Conservation (phyloP, 2,888 invertebrate species). For the Leptopterna dolabrata region DNA sequence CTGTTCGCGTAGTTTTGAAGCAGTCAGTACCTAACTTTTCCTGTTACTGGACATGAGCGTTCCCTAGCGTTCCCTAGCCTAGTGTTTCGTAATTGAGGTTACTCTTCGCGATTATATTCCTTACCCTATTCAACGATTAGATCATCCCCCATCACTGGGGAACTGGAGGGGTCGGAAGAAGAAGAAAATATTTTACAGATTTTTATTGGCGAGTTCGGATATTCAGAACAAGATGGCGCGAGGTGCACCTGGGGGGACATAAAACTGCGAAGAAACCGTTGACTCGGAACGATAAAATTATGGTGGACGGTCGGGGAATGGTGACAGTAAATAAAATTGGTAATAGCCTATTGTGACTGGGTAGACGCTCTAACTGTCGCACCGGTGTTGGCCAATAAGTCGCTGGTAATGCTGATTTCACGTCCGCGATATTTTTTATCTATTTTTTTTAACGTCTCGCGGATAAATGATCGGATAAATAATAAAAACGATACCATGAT, state of each 20-base stretch:
- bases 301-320: slow-evolving; percentile 10
- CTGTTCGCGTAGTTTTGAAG: no score
- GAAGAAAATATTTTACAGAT: neutral
- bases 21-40: no score
- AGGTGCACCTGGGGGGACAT: neutral
- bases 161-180: neutral
- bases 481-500: neutral
- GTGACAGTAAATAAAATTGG: slow-evolving; percentile 21
- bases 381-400: neutral
- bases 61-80: no score
- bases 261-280: neutral
- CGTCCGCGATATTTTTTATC: neutral
- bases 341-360: slow-evolving; percentile 14
- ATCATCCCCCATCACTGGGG: no score
- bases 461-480: neutral
- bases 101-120: no score
- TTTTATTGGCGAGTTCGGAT: neutral
- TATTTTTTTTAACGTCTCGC: neutral
- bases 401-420: neutral
- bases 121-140: no score
- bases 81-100: no score
- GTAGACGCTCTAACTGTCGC: neutral
- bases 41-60: no score
- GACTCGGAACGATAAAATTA: slow-evolving; percentile 6
- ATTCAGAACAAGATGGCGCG: slow-evolving; percentile 1